Percentiles rank a stretch among this genome's conserved stretches.
Conservation (phyloP, 2,113 vertebrate species). For the Laticauda laticaudata region DNA sequence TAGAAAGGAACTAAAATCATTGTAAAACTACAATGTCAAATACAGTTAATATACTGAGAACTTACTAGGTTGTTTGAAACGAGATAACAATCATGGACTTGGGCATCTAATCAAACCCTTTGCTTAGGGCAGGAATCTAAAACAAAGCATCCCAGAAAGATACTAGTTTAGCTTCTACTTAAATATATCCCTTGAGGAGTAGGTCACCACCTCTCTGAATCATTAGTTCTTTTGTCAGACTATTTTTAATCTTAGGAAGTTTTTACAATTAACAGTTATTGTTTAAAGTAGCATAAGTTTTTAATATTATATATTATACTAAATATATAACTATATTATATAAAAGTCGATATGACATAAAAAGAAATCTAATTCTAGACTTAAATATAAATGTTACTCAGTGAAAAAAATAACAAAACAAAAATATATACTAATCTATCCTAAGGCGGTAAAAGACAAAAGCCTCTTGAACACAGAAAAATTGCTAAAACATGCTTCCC, state of each 20-base stretch:
- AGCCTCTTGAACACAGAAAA: too few relatives aligned
- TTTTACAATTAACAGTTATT: too few relatives aligned
- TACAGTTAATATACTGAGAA: not conserved
- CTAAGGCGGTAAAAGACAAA: too few relatives aligned
- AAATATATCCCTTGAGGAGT: not conserved
- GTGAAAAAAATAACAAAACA: too few relatives aligned
- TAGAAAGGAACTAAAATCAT: not conserved
- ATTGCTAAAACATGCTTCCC: too few relatives aligned
- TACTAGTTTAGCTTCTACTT: not conserved
- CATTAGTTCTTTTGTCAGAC: not conserved
- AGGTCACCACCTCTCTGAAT: not conserved
- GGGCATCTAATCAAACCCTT: not conserved
- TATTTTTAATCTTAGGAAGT: not conserved
- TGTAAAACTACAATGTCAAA: not conserved
- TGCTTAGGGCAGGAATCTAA: not conserved
- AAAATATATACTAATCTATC: too few relatives aligned
- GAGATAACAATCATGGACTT: not conserved
- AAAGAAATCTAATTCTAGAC: too few relatives aligned
- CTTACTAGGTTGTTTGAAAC: not conserved
- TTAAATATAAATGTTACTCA: too few relatives aligned
- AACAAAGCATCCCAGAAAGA: not conserved
- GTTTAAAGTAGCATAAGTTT: too few relatives aligned
- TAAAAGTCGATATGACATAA: too few relatives aligned
- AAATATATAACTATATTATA: too few relatives aligned
- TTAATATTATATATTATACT: too few relatives aligned